Base-by-base conservation (phyloP, 1,140 invertebrate species). In the Tetranychus cinnabarinus region DNA sequence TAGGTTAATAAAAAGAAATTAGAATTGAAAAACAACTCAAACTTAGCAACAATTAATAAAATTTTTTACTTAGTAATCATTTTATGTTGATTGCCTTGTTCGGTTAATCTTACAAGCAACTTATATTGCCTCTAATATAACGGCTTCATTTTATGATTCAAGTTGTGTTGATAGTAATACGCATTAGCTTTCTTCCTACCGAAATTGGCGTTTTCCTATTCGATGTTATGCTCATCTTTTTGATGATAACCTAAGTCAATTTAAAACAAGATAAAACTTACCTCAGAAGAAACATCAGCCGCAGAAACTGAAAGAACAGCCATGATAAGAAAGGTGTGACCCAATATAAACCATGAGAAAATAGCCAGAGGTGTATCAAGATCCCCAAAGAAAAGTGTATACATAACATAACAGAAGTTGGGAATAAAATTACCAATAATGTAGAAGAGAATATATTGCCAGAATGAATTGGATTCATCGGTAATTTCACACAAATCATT, bases 331-430 rank as follows among this genome's bases (percentile, higher is more conserved):
- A 63, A 45, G 8, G 64, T 65, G 47, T 64, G 60, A 33, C 61
- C 39, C 35, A 63, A 61, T 39, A 61, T 50, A n/a, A 45, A 52
- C 64, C 64, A 65, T 34, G 64, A 65, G 39, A 65, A 55, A 45
- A 61, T 60, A 2, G 37, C 62, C 10, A 63, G 56, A 6, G 56
- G 37, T 52, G 46, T 52, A 33, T 65, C 64, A 34, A 65, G 65
- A 31, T 65, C 62, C 23, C 59, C 64, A 58, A 65, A 65, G 37
- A 65, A 65, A 15, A 65, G 39, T 39, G 65, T 65, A 39, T 65
- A 65, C 7, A 65, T 52, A 42, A 56, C 62, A 34, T 65, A 65
- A 56, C 64, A 65, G 47, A 61, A 50, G 45, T 58, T 59, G 8
- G 64, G 64, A 31, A 65, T 65, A 42, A 61, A 64, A 55, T 63